Percentiles rank a stretch among this genome's conserved stretches.
phyloP scores from a whole-genome alignment of 2,888 invertebrate species.

The Tromatobia lineatoria region DNA sequence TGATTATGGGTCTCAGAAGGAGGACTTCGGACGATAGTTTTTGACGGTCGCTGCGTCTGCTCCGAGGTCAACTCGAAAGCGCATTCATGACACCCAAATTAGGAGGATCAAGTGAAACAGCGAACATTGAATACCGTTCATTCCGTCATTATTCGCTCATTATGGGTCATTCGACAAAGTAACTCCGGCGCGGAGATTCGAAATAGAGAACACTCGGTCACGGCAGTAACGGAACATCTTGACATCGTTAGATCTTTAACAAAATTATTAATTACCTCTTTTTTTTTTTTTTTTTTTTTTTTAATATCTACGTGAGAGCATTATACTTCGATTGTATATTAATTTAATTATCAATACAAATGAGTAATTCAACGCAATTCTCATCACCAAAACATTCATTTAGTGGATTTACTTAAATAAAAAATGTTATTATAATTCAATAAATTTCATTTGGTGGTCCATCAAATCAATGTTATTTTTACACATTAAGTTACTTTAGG shows the following conservation, averaged over 20 bases:
- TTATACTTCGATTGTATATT: not conserved
- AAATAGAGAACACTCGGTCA: constrained; percentile 10
- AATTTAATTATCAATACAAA: not conserved
- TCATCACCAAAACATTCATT: not conserved
- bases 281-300: not conserved
- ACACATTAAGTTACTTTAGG: too few species aligned
- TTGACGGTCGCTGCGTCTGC: constrained; percentile 26
- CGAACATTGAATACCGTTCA: constrained; percentile 46
- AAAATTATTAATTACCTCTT: constrained; percentile 5
- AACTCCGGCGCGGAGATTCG: constrained; percentile 1
- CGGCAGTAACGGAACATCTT: constrained; percentile 23
- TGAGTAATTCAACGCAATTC: constrained; percentile 14
- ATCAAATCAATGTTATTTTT: too few species aligned
- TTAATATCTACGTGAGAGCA: not conserved
- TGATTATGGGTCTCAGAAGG: constrained; percentile 49
- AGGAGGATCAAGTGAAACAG: constrained; percentile 36
- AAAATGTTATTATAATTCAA: too few species aligned
- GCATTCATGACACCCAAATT: not conserved
- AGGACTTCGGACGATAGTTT: constrained; percentile 1
- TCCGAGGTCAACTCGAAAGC: not conserved
- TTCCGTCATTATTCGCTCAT: constrained; percentile 53
- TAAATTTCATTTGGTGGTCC: too few species aligned
- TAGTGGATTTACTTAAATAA: too few species aligned
- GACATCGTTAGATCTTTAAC: not conserved
- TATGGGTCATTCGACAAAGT: constrained; percentile 37